Base-by-base conservation (phyloP, 2,113 vertebrate species). In the Platichthys stellatus region DNA sequence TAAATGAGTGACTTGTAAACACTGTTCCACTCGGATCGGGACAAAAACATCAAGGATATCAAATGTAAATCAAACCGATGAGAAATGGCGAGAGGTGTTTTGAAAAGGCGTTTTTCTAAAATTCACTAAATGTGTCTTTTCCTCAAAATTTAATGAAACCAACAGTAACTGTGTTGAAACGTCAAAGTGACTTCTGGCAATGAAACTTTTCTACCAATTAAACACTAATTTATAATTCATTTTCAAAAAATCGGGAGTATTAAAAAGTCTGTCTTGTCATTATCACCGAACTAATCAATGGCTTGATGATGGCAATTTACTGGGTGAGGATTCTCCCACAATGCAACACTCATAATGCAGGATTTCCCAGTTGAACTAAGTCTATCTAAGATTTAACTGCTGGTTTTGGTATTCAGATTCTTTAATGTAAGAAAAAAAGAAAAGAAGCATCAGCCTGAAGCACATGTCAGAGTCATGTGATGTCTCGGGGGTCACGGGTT, bases 401-500 rank as follows among this genome's bases (percentile, higher is more conserved):
- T 57, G 21, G 21, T 57, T 59, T 5, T 51, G 47, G 18, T 51
- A 51, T 51, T 51, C 31, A 15, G 26, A 7, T 15, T 35, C 9
- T 7, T 20, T 35, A 11, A 18, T 3, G 14, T 60, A 7, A 20
- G 74, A 72, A 60, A 65, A 3, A 58, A 15, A 65, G 60, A 26
- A 31, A 80, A 54, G 20, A 62, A 40, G 8, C 20, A 24, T 59
- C 80, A 54, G n/a, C 58, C 85, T 78, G 61, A 74, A 90, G 74
- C 47, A 59, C 58, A 51, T 20, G 38, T 75, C 47, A 17, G 72
- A 57, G 76, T 72, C 56, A 54, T 45, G 64, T 70, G 81, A 78
- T 49, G 28, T 68, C 58, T 68, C 40, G 60, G 59, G 11, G 11
- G 24, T 77, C 40, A 21, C 23, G 60, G 66, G 40, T 18, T 74